A percentile compares a stretch with the other conserved stretches of the same genome.
phyloP scores from a whole-genome alignment of 2,113 vertebrate genomes.

The Calonectris borealis region DNA sequence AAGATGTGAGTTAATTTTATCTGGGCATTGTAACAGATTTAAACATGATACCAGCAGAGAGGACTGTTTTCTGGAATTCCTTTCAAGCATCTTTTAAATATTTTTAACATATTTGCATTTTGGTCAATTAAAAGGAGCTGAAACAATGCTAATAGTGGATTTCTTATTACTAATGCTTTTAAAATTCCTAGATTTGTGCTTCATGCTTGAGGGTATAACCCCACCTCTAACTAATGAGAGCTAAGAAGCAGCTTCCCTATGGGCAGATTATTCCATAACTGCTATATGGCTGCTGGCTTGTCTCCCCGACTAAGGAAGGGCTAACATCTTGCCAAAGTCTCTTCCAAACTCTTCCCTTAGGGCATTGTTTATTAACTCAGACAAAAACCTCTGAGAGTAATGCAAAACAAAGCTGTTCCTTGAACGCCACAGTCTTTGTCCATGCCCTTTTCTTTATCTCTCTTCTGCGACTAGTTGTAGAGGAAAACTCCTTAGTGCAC shows the following conservation, averaged over 20 bases:
- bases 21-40: neutral
- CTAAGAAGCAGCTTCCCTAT: constrained; percentile 26
- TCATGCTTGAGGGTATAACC: constrained; percentile 37
- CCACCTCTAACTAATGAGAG: constrained; percentile 43
- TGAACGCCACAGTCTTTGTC: constrained; percentile 7
- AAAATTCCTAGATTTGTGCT: constrained; percentile 38
- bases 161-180: constrained; percentile 48
- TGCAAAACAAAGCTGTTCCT: constrained; percentile 14
- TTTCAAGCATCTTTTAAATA: constrained; percentile 8
- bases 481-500: neutral
- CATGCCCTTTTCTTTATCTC: neutral
- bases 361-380: constrained; percentile 54
- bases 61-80: constrained; percentile 4
- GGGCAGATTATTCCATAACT: constrained; percentile 45
- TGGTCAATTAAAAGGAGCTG: constrained; percentile 34
- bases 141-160: constrained; percentile 52
- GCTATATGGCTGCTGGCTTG: constrained; percentile 20
- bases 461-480: neutral
- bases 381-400: constrained; percentile 24
- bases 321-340: constrained; percentile 40
- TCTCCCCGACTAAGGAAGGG: constrained; percentile 7
- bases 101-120: constrained; percentile 34
- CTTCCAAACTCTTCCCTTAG: constrained; percentile 13
- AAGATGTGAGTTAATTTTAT: constrained; percentile 37
- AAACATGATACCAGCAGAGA: neutral